A percentile compares a stretch with the other conserved stretches of the same genome.
Evolutionary conservation across 2,888 invertebrate genomes (phyloP).

Genomic region (Cataglyphis altisquamis): DNA sequence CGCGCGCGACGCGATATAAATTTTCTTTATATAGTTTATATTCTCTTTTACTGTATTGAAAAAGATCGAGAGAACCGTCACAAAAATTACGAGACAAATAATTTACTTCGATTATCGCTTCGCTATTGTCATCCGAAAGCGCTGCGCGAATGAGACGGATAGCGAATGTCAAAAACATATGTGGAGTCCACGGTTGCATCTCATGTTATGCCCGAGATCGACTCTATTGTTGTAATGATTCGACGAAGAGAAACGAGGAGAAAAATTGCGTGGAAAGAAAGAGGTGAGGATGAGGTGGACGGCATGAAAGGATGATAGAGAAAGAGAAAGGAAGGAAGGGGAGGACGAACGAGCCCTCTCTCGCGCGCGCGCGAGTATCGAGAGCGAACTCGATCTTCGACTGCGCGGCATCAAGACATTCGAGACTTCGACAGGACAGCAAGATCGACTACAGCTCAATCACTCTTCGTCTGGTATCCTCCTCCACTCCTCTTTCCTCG

Average conservation of each 20-base stretch:
- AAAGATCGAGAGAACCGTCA: not conserved
- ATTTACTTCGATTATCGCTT: not conserved
- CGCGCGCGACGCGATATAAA: constrained; percentile 24
- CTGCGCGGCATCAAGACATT: constrained; percentile 84
- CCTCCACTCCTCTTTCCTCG: constrained; percentile 66
- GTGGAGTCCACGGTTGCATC: not conserved
- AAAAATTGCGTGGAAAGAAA: constrained; percentile 17
- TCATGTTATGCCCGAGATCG: constrained; percentile 18
- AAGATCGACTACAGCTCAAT: constrained; percentile 86
- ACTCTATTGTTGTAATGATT: constrained; percentile 52
- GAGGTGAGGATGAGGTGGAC: not conserved
- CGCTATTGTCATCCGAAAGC: not conserved
- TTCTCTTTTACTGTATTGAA: not conserved
- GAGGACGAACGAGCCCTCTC: constrained; percentile 49
- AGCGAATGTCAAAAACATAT: not conserved
- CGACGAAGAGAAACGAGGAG: constrained; percentile 49
- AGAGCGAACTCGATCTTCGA: constrained; percentile 82
- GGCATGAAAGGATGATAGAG: constrained; percentile 40
- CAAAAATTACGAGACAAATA: not conserved
- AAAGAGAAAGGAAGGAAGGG: constrained; percentile 33
- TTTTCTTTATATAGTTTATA: not conserved
- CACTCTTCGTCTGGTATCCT: constrained; percentile 84
- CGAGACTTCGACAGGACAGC: constrained; percentile 83
- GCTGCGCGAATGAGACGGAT: not conserved
- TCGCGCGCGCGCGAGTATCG: constrained; percentile 66